Conservation (phyloP, 2,113 vertebrate species). For the Zosterops hypoxanthus region DNA sequence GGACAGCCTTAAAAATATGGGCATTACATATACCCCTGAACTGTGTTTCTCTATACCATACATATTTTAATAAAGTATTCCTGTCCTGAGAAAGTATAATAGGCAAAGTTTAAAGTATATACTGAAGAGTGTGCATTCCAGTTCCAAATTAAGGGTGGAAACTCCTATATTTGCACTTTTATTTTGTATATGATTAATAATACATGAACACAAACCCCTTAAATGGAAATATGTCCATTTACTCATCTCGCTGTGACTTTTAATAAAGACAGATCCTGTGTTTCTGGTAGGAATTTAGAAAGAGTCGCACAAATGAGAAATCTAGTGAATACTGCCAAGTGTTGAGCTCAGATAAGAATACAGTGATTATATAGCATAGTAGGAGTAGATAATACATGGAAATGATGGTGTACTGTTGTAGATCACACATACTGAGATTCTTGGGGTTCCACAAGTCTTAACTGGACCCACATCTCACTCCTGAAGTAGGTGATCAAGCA, state of each 20-base stretch:
- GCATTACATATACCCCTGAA: neutral
- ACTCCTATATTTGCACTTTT: neutral
- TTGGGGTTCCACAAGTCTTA: neutral
- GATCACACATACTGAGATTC: neutral
- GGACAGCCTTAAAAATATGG: neutral
- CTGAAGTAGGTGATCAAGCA: fast-evolving
- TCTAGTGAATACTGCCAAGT: neutral
- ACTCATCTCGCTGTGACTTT: neutral
- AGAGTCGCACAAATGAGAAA: neutral
- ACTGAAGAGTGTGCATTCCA: neutral
- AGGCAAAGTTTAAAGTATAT: neutral
- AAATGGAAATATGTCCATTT: neutral
- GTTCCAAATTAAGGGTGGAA: neutral
- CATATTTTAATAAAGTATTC: neutral
- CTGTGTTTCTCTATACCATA: neutral
- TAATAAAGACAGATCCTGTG: neutral
- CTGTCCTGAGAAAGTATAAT: neutral
- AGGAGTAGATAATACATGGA: neutral
- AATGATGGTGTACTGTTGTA: neutral
- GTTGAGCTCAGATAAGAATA: neutral
- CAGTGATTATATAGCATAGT: neutral
- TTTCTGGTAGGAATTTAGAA: neutral
- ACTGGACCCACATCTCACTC: neutral
- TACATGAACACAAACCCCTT: neutral
- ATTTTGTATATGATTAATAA: neutral